Base-by-base conservation (phyloP, 2,888 invertebrate genomes). In the Melinaea marsaeus region DNA sequence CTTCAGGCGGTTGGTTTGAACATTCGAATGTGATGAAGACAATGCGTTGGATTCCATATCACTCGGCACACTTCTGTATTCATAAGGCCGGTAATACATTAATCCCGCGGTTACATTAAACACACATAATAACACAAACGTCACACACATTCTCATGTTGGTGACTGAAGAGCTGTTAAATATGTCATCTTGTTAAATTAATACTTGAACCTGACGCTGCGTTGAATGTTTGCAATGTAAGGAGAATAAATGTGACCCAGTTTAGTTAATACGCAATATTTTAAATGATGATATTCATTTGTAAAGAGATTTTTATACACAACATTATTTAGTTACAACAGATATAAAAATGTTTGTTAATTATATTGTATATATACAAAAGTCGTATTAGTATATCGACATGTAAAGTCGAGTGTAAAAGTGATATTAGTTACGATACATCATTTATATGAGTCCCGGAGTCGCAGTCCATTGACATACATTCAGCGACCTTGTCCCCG, bases 1-100 rank as follows among this genome's bases (percentile, higher is more conserved):
- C 59, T 62, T 62, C 60, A 67, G 61, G 46, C 55, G 68, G 64
- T 63, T 65, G 57, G 55, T 63, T 61, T 63, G 67, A 61, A 66
- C 58, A 66, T 66, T 66, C 58, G 68, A 63, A 66, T 68, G 68
- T 56, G 59, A 64, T 61, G 65, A 58, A 57, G 65, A 62, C 57
- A 69, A 61, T 57, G 60, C 57, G 61, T 65, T 65, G 35, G 60
- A 35, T 64, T 59, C 57, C 58, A 64, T 63, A 51, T 72, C 69
- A 42, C 65, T 58, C 57, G 69, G 65, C 13, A 67, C 64, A 62
- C 79, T 71, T 65, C 81, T 79, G 60, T 76, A 72, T 66, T 84
- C 85, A 13, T 77, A 74, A 46, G 79, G 75, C 33, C 80, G 76
- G 58, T 79, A 78, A 71, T 80, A 73, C 57, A 77, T 69, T 45